Base-by-base conservation (phyloP, 1,140 invertebrate species). In the Calycopis cecrops region DNA sequence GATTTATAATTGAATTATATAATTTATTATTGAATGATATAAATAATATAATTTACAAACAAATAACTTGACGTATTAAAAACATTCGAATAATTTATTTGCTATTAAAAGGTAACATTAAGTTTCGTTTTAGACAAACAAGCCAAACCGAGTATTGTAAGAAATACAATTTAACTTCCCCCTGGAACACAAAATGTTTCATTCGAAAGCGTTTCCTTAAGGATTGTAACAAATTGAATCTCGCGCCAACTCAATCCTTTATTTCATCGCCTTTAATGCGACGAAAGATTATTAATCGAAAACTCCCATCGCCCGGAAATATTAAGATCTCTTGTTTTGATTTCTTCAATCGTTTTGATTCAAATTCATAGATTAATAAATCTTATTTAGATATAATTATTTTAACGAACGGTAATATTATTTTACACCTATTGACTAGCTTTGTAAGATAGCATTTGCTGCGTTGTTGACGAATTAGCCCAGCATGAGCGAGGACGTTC, bases 221-320 rank as follows among this genome's bases (percentile, higher is more conserved):
- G 69, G 71, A 78, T 76, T 76, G 67, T 81, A 76, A 76, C 70
- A 81, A 84, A 84, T 79, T 83, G 78, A 76, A 81, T 84, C 73
- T 78, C 65, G 78, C 78, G 76, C 73, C 65, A 57, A 65, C 64
- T 74, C 74, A 79, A 79, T 74, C 75, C 74, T 78, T 79, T 79
- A 75, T 80, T 80, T 78, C 70, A 73, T 71, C 69, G 69, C 65
- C 61, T 57, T 72, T 77, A 79, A 78, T 76, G 65, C 69, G 62
- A 71, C 61, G 65, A 78, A 70, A 75, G 70, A 70, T 80, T 83
- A 83, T 80, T 80, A 83, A 80, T 78, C 68, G 73, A 73, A 77
- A 75, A 73, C 72, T 76, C 73, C 67, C 67, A 38, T 38, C 12
- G 40, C 16, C 40, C 12, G 40, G 40, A 44, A 44, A 17, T 44